Conservation (phyloP, 2,888 invertebrate species). For the Colletes collaris region DNA sequence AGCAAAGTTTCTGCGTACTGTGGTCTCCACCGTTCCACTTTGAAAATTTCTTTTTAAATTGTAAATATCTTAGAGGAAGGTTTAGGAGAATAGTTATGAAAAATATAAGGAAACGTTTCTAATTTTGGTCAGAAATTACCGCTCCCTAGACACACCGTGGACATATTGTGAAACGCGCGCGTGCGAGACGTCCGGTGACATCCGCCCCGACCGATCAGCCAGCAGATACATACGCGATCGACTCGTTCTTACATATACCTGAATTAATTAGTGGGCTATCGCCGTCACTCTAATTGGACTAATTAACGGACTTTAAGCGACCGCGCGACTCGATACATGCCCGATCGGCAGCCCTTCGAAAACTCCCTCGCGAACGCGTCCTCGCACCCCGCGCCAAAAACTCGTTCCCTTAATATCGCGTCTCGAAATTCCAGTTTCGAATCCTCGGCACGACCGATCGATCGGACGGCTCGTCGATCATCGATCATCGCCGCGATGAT, state of each 20-base stretch:
- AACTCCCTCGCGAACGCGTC: neutral
- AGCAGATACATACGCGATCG: conserved; percentile 67
- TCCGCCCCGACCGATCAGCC: conserved; percentile 59
- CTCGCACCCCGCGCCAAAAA: conserved; percentile 26
- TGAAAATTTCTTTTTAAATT: too few relatives aligned
- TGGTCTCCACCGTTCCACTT: too few relatives aligned
- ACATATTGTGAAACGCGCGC: neutral
- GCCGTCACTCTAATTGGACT: conserved; percentile 77
- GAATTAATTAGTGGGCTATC: conserved; percentile 76
- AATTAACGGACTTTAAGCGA: conserved; percentile 73
- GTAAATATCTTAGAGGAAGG: too few relatives aligned
- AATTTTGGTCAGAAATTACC: too few relatives aligned
- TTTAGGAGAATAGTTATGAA: too few relatives aligned
- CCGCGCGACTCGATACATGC: conserved; percentile 63
- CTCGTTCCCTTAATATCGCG: conserved; percentile 60
- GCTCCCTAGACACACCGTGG: too few relatives aligned
- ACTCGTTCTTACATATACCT: conserved; percentile 64
- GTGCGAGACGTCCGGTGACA: conserved; percentile 48
- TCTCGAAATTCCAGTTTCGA: conserved; percentile 43
- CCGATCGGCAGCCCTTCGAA: conserved; percentile 42
- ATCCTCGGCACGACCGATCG: conserved; percentile 22
- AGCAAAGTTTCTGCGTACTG: too few relatives aligned
- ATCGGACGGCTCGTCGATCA: conserved; percentile 35
- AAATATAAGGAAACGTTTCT: too few relatives aligned
- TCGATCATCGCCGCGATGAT: conserved; percentile 44